Evolutionary conservation across 2,113 vertebrate genomes (phyloP).

Genomic region (Passerina amoena): DNA sequence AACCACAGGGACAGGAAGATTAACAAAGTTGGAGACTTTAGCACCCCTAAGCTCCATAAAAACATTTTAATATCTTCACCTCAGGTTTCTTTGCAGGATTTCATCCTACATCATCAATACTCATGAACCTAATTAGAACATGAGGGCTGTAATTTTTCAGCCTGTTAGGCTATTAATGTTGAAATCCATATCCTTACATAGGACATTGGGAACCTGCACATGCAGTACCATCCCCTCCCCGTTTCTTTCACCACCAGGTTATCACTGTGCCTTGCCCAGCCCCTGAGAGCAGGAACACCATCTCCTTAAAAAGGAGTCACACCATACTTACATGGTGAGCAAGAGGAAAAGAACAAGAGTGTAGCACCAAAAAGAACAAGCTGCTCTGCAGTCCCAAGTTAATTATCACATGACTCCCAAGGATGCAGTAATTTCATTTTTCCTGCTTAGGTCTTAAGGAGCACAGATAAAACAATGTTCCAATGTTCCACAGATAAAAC

Average conservation of each 20-base stretch:
- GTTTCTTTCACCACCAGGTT: not conserved
- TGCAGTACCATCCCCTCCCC: not conserved
- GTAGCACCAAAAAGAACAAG: not conserved
- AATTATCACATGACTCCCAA: accelerated
- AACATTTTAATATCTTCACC: not conserved
- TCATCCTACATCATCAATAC: not conserved
- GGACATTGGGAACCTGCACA: not conserved
- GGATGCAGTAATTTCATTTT: not conserved
- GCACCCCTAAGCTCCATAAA: not conserved
- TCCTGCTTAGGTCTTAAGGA: not conserved
- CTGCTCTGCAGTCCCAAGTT: not conserved
- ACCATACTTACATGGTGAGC: not conserved
- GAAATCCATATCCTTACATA: not conserved
- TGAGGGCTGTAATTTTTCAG: not conserved
- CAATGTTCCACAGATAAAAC: not conserved
- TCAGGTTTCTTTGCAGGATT: not conserved
- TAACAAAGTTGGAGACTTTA: not conserved
- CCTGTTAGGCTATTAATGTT: not conserved
- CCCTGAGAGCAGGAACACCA: not conserved
- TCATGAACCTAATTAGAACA: accelerated
- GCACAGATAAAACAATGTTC: not conserved
- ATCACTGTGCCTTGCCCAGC: not conserved
- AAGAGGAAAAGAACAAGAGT: not conserved
- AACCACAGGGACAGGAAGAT: not conserved
- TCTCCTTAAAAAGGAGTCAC: not conserved